Evolutionary conservation across 2,113 vertebrate species (phyloP), one percentile per base, ranked within the genome.

Genomic region (Periophthalmus modestus): DNA sequence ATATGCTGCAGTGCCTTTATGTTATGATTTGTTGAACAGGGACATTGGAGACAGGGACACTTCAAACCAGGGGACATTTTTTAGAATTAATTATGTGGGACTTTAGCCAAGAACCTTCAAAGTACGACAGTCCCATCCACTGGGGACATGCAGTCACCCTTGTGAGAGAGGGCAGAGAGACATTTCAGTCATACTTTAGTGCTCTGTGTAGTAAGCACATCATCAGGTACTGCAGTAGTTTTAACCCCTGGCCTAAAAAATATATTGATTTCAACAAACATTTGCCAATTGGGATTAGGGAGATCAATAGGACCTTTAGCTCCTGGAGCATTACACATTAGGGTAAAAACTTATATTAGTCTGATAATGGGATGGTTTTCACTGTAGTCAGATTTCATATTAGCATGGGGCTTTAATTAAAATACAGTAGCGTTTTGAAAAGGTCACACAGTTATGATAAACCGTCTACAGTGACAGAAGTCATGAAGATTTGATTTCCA

Each of bases 61-160:
- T 65, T 34, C 34, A 36, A 65, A 36, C 62, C 62, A 16, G n/a
- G 62, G 59, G 62, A 65, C 62, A 39, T 39, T 39, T 39, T 65
- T 65, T 9, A 12, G 18, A 65, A 39, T 39, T 43, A 65, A 39
- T 65, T 39, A 18, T 21, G 3, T n/a, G 34, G 19, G 62, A 39
- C 62, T 39, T n/a, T 13, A 19, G 33, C 62, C 62, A 65, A 65
- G 62, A 19, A 65, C 18, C 34, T 62, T 62, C 24, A 62, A 34
- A 62, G 58, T 28, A 18, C 15, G 15, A 62, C 59, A 62, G 18
- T 19, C 15, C 59, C 28, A 10, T 34, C 59, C 59, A 34, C 59
- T 5, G 16, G 59, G 28, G 59, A 61, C 59, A 7, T 62, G 28
- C 28, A 28, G 59, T 62, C 59, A 62, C 59, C 59, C 59, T 34